Base-by-base conservation (phyloP, 2,888 invertebrate species). In the Pandemis heparana region DNA sequence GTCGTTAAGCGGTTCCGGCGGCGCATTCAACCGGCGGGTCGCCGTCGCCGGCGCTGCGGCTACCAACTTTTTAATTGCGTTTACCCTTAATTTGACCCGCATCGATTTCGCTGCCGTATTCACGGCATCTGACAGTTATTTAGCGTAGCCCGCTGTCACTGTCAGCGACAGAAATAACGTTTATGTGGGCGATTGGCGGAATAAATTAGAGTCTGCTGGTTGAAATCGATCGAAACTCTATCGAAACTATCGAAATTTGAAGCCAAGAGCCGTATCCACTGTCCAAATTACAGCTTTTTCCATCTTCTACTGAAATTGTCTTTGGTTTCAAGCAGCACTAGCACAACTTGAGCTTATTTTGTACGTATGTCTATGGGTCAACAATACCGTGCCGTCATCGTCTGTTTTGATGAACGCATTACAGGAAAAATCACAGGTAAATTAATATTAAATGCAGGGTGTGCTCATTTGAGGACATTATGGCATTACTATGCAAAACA, bases 11-110 rank as follows among this genome's bases (percentile, higher is more conserved):
- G 67, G 71, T 66, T 51, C 71, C 66, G 51, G 41, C 53, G 32
- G 6, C 48, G 64, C 48, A 66, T 60, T n/a, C 70, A 23, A 1
- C 10, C 64, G 39, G 14, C 60, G 39, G 56, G 14, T 32, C 61
- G 71, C 38, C 59, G 14, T 32, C 61, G 71, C 38, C 59, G 46
- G 39, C 48, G 23, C 38, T 16, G 60, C 6, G 61, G 32, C 68
- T 46, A 18, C 70, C 23, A 69, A 73, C 68, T 73, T 71, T 69
- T 76, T 76, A 76, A 76, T 74, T 76, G 76, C 76, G 71, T 75
- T 74, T 66, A 60, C 63, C 63, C 71, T 51, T 59, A 60, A 69
- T 71, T 69, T 60, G 14, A 32, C 48, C 67, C 16, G 43, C 53
- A 18, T 41, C 48, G 48, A 68, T 41, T 56, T 41, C 53, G 14